Percentiles rank a stretch among this genome's conserved stretches.
These are phyloP conservation scores for Sapayoa aenigma DNA, from an alignment of 2,113 vertebrate genomes.

Conservation along the genomic window DNA sequence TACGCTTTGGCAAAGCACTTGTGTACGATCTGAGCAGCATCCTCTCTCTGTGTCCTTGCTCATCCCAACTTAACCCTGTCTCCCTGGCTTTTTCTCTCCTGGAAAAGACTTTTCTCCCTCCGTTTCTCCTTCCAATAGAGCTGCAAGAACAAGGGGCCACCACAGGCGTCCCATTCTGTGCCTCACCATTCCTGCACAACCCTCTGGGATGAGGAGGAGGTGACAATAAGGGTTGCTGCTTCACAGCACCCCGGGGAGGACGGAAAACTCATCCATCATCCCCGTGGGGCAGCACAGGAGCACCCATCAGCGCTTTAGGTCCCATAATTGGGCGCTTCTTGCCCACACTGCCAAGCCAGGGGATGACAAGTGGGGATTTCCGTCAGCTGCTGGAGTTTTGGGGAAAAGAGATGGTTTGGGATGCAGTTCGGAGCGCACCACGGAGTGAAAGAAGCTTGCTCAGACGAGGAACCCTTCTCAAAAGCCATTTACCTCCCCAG, in stretches of 20 bases:
- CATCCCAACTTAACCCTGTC: not conserved
- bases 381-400: not conserved
- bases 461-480: not conserved
- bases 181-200: too few species aligned
- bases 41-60: not conserved
- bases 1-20: not conserved
- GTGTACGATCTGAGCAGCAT: not conserved
- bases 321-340: not conserved
- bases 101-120: not conserved
- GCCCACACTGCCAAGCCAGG: not conserved
- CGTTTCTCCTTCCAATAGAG: rapidly evolving
- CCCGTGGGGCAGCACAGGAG: not conserved
- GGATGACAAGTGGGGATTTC: not conserved
- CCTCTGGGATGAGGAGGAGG: not conserved
- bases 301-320: not conserved
- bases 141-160: not conserved
- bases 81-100: not conserved
- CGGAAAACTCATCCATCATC: not conserved
- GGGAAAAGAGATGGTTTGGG: not conserved
- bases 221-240: not conserved
- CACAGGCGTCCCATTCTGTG: not conserved
- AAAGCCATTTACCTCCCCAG: rapidly evolving
- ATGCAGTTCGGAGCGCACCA: not conserved
- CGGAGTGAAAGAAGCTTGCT: rapidly evolving
- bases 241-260: not conserved